Evolutionary conservation across 1,140 invertebrate genomes (phyloP).

Genomic region (Papilio xuthus): DNA sequence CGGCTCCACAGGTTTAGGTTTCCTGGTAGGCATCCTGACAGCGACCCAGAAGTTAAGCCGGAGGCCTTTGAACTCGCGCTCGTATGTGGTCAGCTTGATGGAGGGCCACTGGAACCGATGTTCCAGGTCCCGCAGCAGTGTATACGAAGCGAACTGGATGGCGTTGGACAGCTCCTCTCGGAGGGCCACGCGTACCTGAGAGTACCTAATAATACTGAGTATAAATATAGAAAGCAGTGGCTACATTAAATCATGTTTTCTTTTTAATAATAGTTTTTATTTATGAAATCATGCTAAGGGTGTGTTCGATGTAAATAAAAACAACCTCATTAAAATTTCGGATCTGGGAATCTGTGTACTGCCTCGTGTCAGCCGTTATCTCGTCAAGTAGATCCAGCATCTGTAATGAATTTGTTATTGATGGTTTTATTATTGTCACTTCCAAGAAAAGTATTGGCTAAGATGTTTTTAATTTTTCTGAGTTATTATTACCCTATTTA

Average conservation of each 20-base stretch:
- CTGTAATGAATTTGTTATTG: conserved; percentile 46
- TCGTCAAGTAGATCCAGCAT: conserved; percentile 73
- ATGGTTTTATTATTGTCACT: too few relatives aligned
- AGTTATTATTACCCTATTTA: too few relatives aligned
- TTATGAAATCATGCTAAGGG: too few relatives aligned
- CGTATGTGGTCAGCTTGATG: conserved; percentile 63
- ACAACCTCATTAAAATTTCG: conserved; percentile 67
- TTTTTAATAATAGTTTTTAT: neutral
- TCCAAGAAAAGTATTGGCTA: too few relatives aligned
- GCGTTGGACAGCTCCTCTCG: conserved; percentile 61
- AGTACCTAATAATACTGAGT: neutral
- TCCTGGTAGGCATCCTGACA: conserved; percentile 66
- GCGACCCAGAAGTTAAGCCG: conserved; percentile 70
- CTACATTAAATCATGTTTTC: neutral
- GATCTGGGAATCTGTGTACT: conserved; percentile 58
- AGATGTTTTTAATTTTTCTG: too few relatives aligned
- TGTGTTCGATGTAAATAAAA: neutral
- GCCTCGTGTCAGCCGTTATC: conserved; percentile 61
- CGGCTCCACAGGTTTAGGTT: conserved; percentile 60
- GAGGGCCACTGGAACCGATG: conserved; percentile 58
- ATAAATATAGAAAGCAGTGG: neutral
- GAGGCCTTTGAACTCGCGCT: conserved; percentile 64
- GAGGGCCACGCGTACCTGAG: conserved; percentile 62
- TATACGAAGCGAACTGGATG: conserved; percentile 68
- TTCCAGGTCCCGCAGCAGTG: conserved; percentile 63